A percentile compares a stretch with the other conserved stretches of the same genome.
These are phyloP conservation scores for Heloderma charlesbogerti DNA, from an alignment of 2,113 vertebrate species.

Conservation along the genomic window DNA sequence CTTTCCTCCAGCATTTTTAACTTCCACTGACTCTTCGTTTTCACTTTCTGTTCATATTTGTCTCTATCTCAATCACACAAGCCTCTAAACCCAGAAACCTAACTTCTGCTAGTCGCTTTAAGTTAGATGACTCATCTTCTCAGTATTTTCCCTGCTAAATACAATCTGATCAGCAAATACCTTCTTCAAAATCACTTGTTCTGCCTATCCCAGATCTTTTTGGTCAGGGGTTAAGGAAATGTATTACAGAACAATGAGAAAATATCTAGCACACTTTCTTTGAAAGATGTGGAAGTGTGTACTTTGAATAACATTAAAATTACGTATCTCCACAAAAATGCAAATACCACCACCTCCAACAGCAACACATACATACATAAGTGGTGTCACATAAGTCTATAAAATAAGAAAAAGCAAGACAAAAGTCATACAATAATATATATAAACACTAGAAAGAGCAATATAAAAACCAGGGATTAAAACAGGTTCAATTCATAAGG, in stretches of 20 bases:
- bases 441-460: too few species aligned
- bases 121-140: constrained; percentile 19
- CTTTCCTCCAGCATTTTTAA: not conserved
- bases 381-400: too few species aligned
- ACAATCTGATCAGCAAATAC: not conserved
- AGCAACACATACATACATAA: too few species aligned
- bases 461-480: too few species aligned
- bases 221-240: not conserved
- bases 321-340: not conserved
- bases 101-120: constrained; percentile 12
- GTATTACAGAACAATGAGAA: not conserved
- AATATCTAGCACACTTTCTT: not conserved
- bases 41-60: not conserved
- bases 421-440: too few species aligned
- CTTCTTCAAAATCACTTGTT: not conserved
- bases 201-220: not conserved
- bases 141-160: not conserved
- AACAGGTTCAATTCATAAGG: too few species aligned
- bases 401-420: too few species aligned
- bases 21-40: not conserved
- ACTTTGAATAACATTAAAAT: not conserved
- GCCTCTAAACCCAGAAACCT: not conserved
- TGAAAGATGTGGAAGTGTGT: not conserved
- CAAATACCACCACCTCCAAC: not conserved
- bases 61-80: constrained; percentile 8